Conservation (phyloP, 2,113 vertebrate species). For the Cacatua alba region DNA sequence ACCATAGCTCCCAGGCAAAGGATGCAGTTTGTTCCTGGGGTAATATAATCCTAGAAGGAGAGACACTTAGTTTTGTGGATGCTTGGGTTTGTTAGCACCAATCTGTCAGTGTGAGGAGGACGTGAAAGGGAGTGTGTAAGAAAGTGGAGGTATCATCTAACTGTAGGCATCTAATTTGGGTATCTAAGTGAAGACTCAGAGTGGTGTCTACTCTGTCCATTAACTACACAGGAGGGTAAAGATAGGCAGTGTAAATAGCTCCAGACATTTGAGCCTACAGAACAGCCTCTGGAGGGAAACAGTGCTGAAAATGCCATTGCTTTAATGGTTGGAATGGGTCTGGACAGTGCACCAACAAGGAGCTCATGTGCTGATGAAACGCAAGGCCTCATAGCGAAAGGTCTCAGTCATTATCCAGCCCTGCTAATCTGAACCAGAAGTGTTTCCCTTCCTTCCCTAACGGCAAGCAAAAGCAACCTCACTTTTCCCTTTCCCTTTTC, state of each 20-base stretch:
- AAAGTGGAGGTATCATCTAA: neutral
- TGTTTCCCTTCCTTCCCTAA: neutral
- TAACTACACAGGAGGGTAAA: neutral
- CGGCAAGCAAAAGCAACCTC: neutral
- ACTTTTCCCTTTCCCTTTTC: neutral
- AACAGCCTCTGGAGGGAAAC: neutral
- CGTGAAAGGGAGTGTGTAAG: neutral
- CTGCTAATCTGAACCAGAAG: neutral
- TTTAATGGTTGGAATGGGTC: neutral
- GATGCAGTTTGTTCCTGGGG: neutral
- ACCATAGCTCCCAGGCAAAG: neutral
- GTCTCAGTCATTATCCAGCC: neutral
- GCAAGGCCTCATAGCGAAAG: fast-evolving
- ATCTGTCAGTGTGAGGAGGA: neutral
- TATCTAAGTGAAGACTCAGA: neutral
- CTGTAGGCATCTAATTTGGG: neutral
- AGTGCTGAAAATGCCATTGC: neutral
- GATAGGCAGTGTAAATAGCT: neutral
- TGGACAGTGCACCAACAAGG: neutral
- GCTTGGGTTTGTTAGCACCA: neutral
- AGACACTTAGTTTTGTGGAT: neutral
- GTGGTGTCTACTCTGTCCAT: neutral
- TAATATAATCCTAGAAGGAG: neutral
- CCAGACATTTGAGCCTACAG: neutral
- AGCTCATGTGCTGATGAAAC: neutral